phyloP scores from a whole-genome alignment of 1,140 invertebrate genomes.

The Theocolax elegans region DNA sequence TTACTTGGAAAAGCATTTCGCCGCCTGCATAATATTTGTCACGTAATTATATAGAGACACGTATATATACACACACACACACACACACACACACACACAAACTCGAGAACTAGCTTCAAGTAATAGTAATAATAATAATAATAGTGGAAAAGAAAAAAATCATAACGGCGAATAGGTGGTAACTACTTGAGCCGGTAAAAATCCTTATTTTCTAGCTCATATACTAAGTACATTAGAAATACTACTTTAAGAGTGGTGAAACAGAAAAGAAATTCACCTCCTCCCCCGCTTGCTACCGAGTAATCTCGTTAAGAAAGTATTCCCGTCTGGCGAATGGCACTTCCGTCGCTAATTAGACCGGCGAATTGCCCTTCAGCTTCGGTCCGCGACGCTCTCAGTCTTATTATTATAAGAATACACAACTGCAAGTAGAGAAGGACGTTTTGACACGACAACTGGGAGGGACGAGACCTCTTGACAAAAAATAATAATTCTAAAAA shows the following conservation, averaged over 20 bases:
- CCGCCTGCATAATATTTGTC: too few relatives aligned
- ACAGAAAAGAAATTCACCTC: constrained; percentile 5
- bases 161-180: too few relatives aligned
- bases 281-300: not conserved
- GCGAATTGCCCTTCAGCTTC: constrained; percentile 45
- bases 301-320: constrained; percentile 58
- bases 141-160: too few relatives aligned
- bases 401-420: constrained; percentile 52
- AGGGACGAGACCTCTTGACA: not conserved
- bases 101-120: too few relatives aligned
- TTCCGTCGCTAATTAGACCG: constrained; percentile 55
- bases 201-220: not conserved
- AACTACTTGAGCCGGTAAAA: too few relatives aligned
- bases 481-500: too few relatives aligned
- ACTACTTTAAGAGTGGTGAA: not conserved
- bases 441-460: constrained; percentile 8
- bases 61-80: too few relatives aligned
- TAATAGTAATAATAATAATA: too few relatives aligned
- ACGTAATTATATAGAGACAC: too few relatives aligned
- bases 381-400: constrained; percentile 31
- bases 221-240: not conserved
- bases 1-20: not conserved
- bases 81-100: too few relatives aligned
- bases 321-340: constrained; percentile 41
- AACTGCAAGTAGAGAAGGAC: constrained; percentile 47